phyloP scores from a whole-genome alignment of 2,797 vertebrate genomes.

The Scarus forsteni region DNA sequence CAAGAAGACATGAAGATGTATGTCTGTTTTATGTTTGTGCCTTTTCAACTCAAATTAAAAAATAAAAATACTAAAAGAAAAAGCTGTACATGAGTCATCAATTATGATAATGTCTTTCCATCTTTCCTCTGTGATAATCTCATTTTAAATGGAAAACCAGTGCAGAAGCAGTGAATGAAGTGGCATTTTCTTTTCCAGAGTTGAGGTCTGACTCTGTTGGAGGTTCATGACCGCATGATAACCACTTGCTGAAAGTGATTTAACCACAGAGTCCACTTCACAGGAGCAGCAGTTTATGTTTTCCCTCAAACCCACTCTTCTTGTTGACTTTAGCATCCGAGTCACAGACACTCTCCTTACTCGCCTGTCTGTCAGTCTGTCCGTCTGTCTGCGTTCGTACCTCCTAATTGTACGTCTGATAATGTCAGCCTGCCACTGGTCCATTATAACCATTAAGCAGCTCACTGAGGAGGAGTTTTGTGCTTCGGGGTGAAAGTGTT shows the following conservation, averaged over 20 bases:
- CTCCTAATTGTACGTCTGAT: constrained; percentile 72
- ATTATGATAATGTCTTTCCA: no score
- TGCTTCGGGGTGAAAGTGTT: constrained; percentile 75
- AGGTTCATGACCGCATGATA: not conserved
- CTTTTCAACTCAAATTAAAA: no score
- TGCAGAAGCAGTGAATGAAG: no score
- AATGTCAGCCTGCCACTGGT: constrained; percentile 59
- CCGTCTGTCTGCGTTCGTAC: constrained; percentile 68
- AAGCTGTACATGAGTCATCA: no score
- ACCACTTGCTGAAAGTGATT: constrained; percentile 9
- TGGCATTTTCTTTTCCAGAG: not conserved
- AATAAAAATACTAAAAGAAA: no score
- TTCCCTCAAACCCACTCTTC: constrained; percentile 2
- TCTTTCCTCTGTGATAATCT: no score
- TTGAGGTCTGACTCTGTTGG: not conserved
- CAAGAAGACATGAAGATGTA: no score
- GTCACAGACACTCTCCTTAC: constrained; percentile 32
- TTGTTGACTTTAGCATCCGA: constrained; percentile 19
- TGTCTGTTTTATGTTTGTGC: no score
- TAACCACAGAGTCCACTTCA: not conserved
- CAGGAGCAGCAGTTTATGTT: not conserved
- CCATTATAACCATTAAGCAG: constrained; percentile 69
- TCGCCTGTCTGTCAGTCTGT: not conserved
- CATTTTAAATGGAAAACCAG: no score
- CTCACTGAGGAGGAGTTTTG: constrained; percentile 51